phyloP scores from a whole-genome alignment of 2,888 invertebrate genomes.

The Pinctada fucata region DNA sequence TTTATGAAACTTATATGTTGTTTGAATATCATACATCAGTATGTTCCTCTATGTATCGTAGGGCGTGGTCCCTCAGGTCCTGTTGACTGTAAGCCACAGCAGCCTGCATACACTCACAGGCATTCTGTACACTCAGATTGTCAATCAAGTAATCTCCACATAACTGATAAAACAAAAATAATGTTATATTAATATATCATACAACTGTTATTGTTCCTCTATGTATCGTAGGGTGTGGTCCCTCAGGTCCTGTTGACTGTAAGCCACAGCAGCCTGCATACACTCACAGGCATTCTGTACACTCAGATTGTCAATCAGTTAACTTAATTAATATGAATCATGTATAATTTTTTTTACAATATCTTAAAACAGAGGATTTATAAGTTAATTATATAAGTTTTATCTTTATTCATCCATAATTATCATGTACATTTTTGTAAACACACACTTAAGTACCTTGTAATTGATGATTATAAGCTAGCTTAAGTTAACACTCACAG shows the following conservation, averaged over 20 bases:
- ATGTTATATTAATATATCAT: no score
- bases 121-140: slow-evolving; percentile 67
- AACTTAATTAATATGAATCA: slow-evolving; percentile 25
- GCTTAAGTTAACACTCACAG: no score
- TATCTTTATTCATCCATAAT: no score
- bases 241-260: slow-evolving; percentile 69
- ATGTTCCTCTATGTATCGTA: slow-evolving; percentile 70
- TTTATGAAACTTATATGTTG: no score
- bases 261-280: slow-evolving; percentile 73
- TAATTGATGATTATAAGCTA: no score
- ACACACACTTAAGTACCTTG: no score
- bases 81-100: slow-evolving; percentile 72
- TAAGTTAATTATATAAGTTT: no score
- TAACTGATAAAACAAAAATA: slow-evolving; percentile 55
- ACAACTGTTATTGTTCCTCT: slow-evolving; percentile 56
- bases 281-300: slow-evolving; percentile 72
- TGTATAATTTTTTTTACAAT: no score
- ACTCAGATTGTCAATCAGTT: slow-evolving; percentile 66
- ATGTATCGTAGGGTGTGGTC: slow-evolving; percentile 66
- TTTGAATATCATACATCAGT: slow-evolving; percentile 58
- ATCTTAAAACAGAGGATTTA: no score
- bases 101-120: slow-evolving; percentile 73
- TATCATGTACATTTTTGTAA: no score
- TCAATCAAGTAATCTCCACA: slow-evolving; percentile 69
- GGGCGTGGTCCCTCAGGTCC: slow-evolving; percentile 64